phyloP scores from a whole-genome alignment of 2,113 vertebrate genomes.

The Entelurus aequoreus region DNA sequence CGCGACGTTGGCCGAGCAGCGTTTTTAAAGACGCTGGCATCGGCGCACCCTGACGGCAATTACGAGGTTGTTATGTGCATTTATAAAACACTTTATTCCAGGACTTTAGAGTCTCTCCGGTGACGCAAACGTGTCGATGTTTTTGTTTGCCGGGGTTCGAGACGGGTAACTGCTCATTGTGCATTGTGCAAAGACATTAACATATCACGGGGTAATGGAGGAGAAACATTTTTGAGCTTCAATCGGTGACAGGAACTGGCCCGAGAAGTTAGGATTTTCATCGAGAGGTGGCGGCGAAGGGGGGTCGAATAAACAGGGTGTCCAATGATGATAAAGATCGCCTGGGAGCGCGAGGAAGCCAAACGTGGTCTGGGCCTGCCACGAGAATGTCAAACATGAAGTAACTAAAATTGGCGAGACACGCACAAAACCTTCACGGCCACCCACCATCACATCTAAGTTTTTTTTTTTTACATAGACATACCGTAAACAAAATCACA shows the following conservation, averaged over 20 bases:
- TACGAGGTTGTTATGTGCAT: slow-evolving; percentile 34
- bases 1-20: not conserved
- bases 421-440: slow-evolving; percentile 17
- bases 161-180: slow-evolving; percentile 2
- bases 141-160: slow-evolving; percentile 17
- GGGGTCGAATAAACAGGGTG: slow-evolving; percentile 9
- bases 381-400: slow-evolving; percentile 54
- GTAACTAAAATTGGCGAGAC: slow-evolving; percentile 39
- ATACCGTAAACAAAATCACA: not conserved
- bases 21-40: slow-evolving; percentile 40
- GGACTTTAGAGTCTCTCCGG: slow-evolving; percentile 17
- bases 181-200: slow-evolving; percentile 2
- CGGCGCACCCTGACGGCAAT: slow-evolving; percentile 37
- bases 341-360: slow-evolving; percentile 44
- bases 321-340: slow-evolving; percentile 42
- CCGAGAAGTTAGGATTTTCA: not conserved
- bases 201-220: slow-evolving; percentile 4
- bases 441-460: slow-evolving; percentile 18
- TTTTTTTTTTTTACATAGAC: not conserved
- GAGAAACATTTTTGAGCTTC: slow-evolving; percentile 5
- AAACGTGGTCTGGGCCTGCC: slow-evolving; percentile 32
- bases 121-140: slow-evolving; percentile 10
- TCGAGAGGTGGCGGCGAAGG: not conserved
- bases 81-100: slow-evolving; percentile 21
- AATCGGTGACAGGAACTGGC: not conserved